Percentiles rank a stretch among this genome's conserved stretches.
Conservation (phyloP, 2,888 invertebrate genomes). For the Cantharis rustica region DNA sequence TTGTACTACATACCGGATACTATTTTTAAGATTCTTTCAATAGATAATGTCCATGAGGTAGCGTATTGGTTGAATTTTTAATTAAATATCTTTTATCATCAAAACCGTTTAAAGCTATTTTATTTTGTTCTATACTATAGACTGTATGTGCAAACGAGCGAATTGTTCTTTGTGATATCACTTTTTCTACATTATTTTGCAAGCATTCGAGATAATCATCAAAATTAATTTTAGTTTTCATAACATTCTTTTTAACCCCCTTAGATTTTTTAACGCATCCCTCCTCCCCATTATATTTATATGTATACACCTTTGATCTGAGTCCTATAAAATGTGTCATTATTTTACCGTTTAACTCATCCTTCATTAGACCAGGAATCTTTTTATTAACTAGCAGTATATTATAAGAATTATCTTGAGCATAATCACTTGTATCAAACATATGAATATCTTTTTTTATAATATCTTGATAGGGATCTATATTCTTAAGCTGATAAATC, state of each 20-base stretch:
- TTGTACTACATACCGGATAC: background rate
- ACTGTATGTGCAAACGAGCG: constrained; percentile 28
- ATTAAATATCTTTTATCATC: constrained; percentile 35
- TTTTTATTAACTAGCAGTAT: constrained; percentile 42
- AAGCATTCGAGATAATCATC: constrained; percentile 28
- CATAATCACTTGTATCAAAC: constrained; percentile 39
- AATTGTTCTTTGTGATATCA: constrained; percentile 19
- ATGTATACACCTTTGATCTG: constrained; percentile 37
- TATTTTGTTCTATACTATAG: constrained; percentile 25
- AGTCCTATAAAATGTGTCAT: constrained; percentile 45
- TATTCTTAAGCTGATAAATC: constrained; percentile 16
- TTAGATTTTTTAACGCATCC: constrained; percentile 34
- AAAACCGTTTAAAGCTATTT: constrained; percentile 26
- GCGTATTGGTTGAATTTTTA: background rate
- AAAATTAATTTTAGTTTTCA: constrained; percentile 28
- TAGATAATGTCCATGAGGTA: constrained; percentile 17
- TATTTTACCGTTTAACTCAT: constrained; percentile 42
- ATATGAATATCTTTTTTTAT: constrained; percentile 21
- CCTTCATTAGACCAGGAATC: constrained; percentile 45
- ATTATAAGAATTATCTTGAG: constrained; percentile 13
- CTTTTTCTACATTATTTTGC: background rate
- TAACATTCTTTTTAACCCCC: constrained; percentile 21
- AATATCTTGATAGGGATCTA: constrained; percentile 18
- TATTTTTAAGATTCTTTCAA: constrained; percentile 3
- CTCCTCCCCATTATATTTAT: constrained; percentile 34